phyloP scores from a whole-genome alignment of 2,113 vertebrate species.

The Crotalus tigris region DNA sequence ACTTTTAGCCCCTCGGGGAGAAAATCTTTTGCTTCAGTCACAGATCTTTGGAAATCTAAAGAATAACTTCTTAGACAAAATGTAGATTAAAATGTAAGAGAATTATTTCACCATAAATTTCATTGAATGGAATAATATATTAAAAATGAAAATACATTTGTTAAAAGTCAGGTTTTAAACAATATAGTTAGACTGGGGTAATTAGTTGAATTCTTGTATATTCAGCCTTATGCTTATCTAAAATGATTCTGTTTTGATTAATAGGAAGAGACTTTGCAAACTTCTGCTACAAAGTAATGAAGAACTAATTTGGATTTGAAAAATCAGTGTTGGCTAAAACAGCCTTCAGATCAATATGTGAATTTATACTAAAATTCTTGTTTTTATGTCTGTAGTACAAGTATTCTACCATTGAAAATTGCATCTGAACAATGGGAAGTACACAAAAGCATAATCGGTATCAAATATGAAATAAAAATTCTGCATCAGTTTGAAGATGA shows the following conservation, averaged over 20 bases:
- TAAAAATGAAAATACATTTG: background rate
- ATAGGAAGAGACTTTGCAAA: background rate
- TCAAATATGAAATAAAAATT: background rate
- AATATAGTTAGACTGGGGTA: conserved; percentile 9
- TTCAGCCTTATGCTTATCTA: background rate
- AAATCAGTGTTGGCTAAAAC: background rate
- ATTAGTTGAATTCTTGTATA: background rate
- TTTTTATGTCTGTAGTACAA: background rate
- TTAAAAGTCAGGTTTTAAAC: background rate
- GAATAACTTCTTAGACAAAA: conserved; percentile 55
- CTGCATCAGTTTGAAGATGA: background rate
- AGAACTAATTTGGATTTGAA: background rate
- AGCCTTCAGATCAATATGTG: background rate
- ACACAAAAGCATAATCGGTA: background rate
- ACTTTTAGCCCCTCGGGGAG: conserved; percentile 80
- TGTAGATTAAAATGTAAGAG: conserved; percentile 50
- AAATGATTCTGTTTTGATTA: background rate
- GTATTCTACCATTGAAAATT: background rate
- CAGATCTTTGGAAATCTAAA: conserved; percentile 60
- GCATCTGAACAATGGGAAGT: background rate
- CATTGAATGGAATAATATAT: conserved; percentile 14
- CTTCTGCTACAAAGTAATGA: background rate
- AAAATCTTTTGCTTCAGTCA: conserved; percentile 66
- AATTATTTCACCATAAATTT: conserved; percentile 38
- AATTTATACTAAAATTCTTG: background rate